Evolutionary conservation across 2,113 vertebrate genomes (phyloP), one percentile per base, ranked within the genome.

Genomic region (Onychostruthus taczanowskii): DNA sequence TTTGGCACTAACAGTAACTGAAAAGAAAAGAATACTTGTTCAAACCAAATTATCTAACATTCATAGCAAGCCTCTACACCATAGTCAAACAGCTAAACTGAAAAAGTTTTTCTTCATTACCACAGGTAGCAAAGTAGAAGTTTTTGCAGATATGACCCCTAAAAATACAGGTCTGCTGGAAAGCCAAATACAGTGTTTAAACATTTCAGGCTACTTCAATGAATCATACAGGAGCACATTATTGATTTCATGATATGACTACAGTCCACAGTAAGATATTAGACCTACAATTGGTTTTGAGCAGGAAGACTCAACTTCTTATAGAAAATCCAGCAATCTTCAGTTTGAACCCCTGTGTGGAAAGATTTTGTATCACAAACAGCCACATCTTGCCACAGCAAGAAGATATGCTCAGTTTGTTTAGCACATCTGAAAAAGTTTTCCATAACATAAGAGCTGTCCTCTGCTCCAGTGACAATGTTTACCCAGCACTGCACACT

Each of bases 321-420:
- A 14, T 5, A 53, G 11, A 15, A 52, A 90, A 70, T 20, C 4
- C 39, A 82, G 17, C 11, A 28, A 11, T 31, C 37, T 67, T 82
- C 44, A 73, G 6, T 24, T 46, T 63, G 15, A 79, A 75, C 13
- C 6, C 19, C 31, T 21, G 1, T 0, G 0, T 14, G 13, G 43
- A 37, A 11, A 67, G n/a, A 23, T 58, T 44, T 23, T 72, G 0
- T 18, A 41, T 28, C n/a, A 35, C 31, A 37, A 84, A 37, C 16
- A 93, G 47, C 22, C 33, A n/a, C 8, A 23, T 14, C 49, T 55
- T 68, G 16, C 63, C 44, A 49, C 6, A 44, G 56, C 16, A 80
- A 76, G 68, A 85, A 26, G 26, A 28, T 26, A 26, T 11, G 15
- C 11, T 63, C 6, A 8, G 6, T 26, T 58, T 58, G 23, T 31